Evolutionary conservation across 2,888 invertebrate species (phyloP), one percentile per base, ranked within the genome.

Genomic region (Melinopterus prodromus): DNA sequence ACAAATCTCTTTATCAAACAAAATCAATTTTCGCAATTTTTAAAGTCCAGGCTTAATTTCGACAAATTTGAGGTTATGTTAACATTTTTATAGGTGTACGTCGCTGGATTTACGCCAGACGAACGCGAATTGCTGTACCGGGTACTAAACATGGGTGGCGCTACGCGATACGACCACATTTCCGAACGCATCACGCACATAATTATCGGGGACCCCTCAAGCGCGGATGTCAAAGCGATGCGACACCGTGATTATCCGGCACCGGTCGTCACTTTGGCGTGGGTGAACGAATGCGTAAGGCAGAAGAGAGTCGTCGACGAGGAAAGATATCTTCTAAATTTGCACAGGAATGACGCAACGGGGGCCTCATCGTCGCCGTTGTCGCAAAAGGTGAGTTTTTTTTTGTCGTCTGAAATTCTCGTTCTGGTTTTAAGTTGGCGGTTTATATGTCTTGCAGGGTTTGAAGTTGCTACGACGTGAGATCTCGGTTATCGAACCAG

Each of bases 161-260:
- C 96, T 36, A 95, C 95, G 16, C 92, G 97, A 78, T 93, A 95
- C 86, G 95, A 95, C 86, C 92, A 93, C 78, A 91, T 97, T 70
- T 93, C 93, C 84, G 94, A 94, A 82, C 92, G 94, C 81, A 90
- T 96, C 2, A 96, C 97, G 0, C 98, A 98, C 89, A 93, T 96
- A 2, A 92, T 97, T 69, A 92, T 95, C 2, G 95, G 94, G 0
- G 92, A 94, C 82, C 87, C 91, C 6, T 87, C 90, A 7, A 88
- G 89, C 37, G 85, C 85, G 2, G 93, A 93, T 83, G 86, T 92
- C 0, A 90, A 90, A 82, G 36, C 86, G 16, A 85, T 89, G 70
- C 80, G 82, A 79, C 82, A 81, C 7, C 86, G 84, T 81, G 82
- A 84, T 78, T 80, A 80, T 35, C 80, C 82, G 69, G 86, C 84